Base-by-base conservation (phyloP, 1,140 invertebrate genomes). In the Araneus ventricosus region DNA sequence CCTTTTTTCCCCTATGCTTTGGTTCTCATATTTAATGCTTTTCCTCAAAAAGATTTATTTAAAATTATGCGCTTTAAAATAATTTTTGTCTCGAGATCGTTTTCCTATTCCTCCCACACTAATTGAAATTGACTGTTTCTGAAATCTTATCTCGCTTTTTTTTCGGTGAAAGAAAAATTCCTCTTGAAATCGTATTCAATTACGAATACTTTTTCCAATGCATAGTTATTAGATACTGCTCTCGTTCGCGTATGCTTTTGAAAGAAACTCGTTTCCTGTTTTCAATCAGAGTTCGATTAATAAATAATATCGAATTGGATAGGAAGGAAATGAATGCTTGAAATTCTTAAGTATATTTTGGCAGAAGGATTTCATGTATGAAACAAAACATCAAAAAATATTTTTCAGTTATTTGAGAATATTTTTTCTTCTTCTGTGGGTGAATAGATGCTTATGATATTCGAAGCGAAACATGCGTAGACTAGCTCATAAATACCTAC, bases 181-280 rank as follows among this genome's bases (percentile, higher is more conserved):
- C 30, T 22, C 20, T 75, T 75, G 30, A 75, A 75, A 34, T 75
- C 34, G 17, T 3, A 37, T 75, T 75, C 70, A 75, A 75, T 75
- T 75, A 75, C 22, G 34, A 6, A 34, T 34, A 37, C 70, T 75
- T 75, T 75, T 75, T 37, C 70, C 17, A 37, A 34, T 37, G 70
- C 70, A 75, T 75, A 75, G 70, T 34, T 75, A 75, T 75, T 34
- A 75, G 70, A 75, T 75, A 34, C 34, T 34, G 17, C 70, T 75
- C 37, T 75, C 70, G 17, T 75, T 75, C 70, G 20, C 70, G 37
- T 34, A 34, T 75, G 70, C 30, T 30, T 75, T 75, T 75, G 70
- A 75, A 37, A 75, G 70, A 30, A 75, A 75, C 30, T 75, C 27
- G 17, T 37, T 75, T 75, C 30, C 34, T 34, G 30, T 34, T 75